These are phyloP conservation scores for Tinea trinotella DNA, from an alignment of 2,888 invertebrate species.

Conservation along the genomic window DNA sequence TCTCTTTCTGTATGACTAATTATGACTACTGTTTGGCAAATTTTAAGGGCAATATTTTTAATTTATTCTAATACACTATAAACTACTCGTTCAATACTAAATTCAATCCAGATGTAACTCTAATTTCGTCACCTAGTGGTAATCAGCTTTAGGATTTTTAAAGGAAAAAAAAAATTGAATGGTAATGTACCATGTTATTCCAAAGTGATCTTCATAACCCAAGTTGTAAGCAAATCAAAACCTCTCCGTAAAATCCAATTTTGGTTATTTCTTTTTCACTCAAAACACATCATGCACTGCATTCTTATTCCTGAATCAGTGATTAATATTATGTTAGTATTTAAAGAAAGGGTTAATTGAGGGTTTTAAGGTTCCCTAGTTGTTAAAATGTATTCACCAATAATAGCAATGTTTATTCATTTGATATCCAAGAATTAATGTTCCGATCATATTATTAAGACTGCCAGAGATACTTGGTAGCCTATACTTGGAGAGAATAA, in stretches of 20 bases:
- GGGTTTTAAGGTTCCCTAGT: no score
- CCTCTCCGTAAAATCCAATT: constrained; percentile 16
- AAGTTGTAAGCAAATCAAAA: constrained; percentile 7
- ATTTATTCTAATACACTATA: no score
- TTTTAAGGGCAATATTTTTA: no score
- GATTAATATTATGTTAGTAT: constrained; percentile 34
- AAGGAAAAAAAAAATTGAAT: no score
- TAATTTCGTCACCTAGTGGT: no score
- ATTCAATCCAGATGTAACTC: no score
- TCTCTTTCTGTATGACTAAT: no score
- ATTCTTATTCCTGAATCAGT: constrained; percentile 60
- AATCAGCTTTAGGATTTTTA: no score
- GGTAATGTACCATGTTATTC: constrained; percentile 63
- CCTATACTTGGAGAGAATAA: no score
- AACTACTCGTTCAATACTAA: no score
- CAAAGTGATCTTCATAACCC: constrained; percentile 51
- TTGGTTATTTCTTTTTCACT: constrained; percentile 35
- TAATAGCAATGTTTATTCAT: background rate
- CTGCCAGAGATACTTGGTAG: no score
- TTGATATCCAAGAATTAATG: background rate
- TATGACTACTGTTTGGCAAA: no score
- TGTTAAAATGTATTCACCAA: background rate
- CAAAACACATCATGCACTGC: constrained; percentile 54
- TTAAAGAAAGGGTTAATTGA: background rate
- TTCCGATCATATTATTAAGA: background rate